Evolutionary conservation across 64 coral and sea anemone species (phyloP).

Genomic region (Stichodactyla mertensii): DNA sequence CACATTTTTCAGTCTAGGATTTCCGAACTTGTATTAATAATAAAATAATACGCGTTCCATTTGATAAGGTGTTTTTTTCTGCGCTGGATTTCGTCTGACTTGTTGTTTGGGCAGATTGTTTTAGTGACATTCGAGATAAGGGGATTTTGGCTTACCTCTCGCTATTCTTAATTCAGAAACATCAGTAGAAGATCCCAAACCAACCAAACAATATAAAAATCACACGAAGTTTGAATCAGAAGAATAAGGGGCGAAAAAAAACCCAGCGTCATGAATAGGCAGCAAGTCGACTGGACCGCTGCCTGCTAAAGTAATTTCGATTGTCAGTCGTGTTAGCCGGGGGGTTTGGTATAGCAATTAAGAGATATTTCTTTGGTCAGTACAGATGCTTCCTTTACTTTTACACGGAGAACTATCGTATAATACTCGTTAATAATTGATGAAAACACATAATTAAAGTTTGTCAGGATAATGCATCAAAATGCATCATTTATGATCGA

Average conservation of each 20-base stretch:
- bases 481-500: slow-evolving; percentile 5
- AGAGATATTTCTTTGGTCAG: slow-evolving; percentile 7
- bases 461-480: slow-evolving; percentile 17
- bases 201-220: background rate
- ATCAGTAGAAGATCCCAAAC: background rate
- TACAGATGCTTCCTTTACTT: background rate
- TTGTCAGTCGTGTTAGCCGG: background rate
- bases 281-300: background rate
- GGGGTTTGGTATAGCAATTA: background rate
- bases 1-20: background rate
- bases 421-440: slow-evolving; percentile 22
- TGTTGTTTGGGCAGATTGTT: background rate
- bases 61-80: background rate
- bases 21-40: background rate
- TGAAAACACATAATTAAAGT: slow-evolving; percentile 12
- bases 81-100: background rate
- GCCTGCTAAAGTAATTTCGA: background rate
- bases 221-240: background rate
- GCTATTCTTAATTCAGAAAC: background rate
- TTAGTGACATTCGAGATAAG: background rate
- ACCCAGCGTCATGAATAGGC: background rate
- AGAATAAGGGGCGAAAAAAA: background rate
- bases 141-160: background rate
- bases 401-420: background rate
- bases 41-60: background rate